These are phyloP conservation scores for Scaptomyza tumidula DNA, from an alignment of 2,888 invertebrate species.

Conservation along the genomic window DNA sequence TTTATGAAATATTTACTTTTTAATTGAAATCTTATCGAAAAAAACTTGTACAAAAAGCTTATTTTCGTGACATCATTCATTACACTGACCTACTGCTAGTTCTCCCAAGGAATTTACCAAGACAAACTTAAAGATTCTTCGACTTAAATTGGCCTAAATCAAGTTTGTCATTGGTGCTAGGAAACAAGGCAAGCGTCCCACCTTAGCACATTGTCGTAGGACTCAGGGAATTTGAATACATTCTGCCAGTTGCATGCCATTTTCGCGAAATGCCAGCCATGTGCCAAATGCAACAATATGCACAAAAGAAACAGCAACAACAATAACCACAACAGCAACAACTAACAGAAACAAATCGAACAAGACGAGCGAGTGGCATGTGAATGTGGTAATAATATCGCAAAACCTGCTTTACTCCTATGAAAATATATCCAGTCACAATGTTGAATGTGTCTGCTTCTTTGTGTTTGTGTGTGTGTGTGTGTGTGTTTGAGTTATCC, in stretches of 20 bases:
- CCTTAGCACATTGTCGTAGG: conserved; percentile 34
- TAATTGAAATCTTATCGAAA: too few species aligned
- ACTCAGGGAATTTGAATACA: conserved; percentile 33
- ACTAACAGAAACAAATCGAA: conserved; percentile 17
- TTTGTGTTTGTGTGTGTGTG: conserved; percentile 6
- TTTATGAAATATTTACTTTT: too few species aligned
- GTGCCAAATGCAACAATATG: conserved; percentile 48
- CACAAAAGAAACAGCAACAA: conserved; percentile 2
- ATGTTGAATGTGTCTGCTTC: background rate
- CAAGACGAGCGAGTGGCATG: conserved; percentile 22
- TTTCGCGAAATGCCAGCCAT: conserved; percentile 34
- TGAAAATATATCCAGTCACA: background rate
- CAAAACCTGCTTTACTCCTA: conserved; percentile 29
- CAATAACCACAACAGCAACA: conserved; percentile 9
- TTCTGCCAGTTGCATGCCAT: conserved; percentile 37
- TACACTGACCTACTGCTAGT: background rate
- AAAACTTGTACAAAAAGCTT: too few species aligned
- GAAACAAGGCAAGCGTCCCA: conserved; percentile 14
- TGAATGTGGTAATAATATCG: conserved; percentile 52
- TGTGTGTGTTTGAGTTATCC: conserved; percentile 26
- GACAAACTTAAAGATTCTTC: background rate
- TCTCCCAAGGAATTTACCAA: background rate
- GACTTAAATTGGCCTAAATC: background rate
- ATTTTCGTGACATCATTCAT: too few species aligned
- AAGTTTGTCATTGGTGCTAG: conserved; percentile 1